phyloP scores from a whole-genome alignment of 2,113 vertebrate genomes.

The Dicaeum eximium region DNA sequence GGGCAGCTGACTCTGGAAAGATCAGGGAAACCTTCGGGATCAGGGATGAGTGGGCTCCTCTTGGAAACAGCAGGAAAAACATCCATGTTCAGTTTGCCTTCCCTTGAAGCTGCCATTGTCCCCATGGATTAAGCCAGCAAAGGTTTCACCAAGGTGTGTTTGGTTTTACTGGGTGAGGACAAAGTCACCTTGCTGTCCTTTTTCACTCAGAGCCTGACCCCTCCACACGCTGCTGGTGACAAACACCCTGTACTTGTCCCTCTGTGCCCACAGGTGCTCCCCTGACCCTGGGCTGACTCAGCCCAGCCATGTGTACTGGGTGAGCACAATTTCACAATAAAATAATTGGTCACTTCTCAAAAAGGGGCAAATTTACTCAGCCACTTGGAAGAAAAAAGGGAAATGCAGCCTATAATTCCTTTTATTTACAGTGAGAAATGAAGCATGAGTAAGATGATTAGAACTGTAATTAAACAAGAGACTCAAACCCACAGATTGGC shows the following conservation, averaged over 20 bases:
- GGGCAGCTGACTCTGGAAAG: not conserved
- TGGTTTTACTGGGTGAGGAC: not conserved
- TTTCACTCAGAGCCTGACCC: not conserved
- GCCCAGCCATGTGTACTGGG: not conserved
- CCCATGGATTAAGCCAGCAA: not conserved
- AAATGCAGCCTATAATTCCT: constrained; percentile 1
- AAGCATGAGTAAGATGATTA: constrained; percentile 25
- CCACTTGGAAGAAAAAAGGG: constrained; percentile 1
- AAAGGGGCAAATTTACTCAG: constrained; percentile 15
- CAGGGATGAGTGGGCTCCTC: not conserved
- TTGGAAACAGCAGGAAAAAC: not conserved
- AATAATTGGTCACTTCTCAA: not conserved
- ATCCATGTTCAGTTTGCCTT: not conserved
- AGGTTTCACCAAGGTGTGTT: not conserved
- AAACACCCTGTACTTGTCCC: not conserved
- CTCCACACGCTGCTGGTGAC: not conserved
- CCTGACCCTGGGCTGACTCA: constrained; percentile 17
- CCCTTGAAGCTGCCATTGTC: not conserved
- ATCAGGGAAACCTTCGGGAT: not conserved
- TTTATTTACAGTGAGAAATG: constrained; percentile 19
- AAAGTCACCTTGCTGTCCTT: not conserved
- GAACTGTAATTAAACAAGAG: constrained; percentile 24
- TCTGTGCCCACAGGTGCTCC: not conserved
- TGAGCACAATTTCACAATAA: constrained; percentile 10
- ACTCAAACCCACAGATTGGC: not conserved